These are phyloP conservation scores for Aleiodes leptofemur DNA, from an alignment of 2,888 invertebrate genomes.

Conservation along the genomic window DNA sequence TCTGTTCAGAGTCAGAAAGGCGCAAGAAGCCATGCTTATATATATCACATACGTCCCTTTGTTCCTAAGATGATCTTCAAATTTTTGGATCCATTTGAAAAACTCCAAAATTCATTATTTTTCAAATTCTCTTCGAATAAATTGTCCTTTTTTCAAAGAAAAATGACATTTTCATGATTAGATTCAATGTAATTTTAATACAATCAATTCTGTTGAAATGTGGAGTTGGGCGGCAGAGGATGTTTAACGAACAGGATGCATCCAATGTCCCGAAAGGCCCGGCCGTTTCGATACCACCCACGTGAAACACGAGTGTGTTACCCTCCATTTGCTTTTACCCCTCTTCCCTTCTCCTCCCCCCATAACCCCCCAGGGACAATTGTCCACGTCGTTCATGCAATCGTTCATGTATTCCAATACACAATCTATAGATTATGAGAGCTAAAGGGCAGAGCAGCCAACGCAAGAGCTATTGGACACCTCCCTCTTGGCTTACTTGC, in stretches of 20 bases:
- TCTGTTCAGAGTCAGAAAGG: too few species aligned
- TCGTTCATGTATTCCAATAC: constrained; percentile 25
- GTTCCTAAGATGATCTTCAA: too few species aligned
- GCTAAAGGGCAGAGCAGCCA: background rate
- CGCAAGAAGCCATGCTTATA: too few species aligned
- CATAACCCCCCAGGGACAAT: constrained; percentile 8
- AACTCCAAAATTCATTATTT: background rate
- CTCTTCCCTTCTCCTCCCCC: background rate
- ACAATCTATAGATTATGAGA: constrained; percentile 11
- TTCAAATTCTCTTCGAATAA: background rate
- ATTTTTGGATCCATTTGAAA: too few species aligned
- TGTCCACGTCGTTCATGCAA: constrained; percentile 15
- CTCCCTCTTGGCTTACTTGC: constrained; percentile 2
- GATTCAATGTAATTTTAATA: constrained; percentile 30
- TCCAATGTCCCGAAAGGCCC: constrained; percentile 70
- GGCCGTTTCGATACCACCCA: constrained; percentile 66
- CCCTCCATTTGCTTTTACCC: constrained; percentile 25
- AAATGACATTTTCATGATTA: constrained; percentile 35
- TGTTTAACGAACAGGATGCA: constrained; percentile 69
- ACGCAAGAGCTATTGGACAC: background rate
- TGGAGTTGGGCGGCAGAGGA: constrained; percentile 59
- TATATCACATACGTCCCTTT: too few species aligned
- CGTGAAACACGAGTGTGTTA: constrained; percentile 50
- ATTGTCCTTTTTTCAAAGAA: background rate
- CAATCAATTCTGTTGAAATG: constrained; percentile 45